Percentiles rank a stretch among this genome's conserved stretches.
phyloP scores from a whole-genome alignment of 2,888 invertebrate genomes.

The Microchrysa polita region DNA sequence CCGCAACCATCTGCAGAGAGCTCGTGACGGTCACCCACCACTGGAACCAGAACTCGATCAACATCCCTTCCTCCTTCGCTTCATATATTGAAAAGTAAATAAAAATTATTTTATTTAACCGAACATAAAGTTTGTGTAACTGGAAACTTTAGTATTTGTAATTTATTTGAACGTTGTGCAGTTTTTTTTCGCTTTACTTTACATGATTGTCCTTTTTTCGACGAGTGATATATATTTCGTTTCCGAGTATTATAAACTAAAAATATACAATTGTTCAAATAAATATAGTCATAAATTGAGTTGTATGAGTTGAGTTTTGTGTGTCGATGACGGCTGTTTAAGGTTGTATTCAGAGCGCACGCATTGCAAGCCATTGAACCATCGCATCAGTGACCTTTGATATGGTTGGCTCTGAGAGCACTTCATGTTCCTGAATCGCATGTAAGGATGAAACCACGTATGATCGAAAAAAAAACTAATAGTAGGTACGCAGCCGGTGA shows the following conservation, averaged over 20 bases:
- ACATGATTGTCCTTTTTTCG: slow-evolving; percentile 1
- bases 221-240: slow-evolving; percentile 39
- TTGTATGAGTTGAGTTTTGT: no score
- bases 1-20: neutral
- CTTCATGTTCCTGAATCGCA: no score
- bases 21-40: neutral
- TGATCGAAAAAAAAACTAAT: no score
- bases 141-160: neutral
- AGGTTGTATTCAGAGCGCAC: no score
- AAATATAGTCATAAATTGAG: slow-evolving; percentile 14
- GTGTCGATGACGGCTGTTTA: no score
- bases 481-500: no score
- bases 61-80: neutral
- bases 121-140: no score
- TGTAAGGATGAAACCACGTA: no score
- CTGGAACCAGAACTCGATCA: neutral
- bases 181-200: slow-evolving; percentile 9
- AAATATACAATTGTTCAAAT: slow-evolving; percentile 36
- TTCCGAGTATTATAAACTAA: slow-evolving; percentile 40
- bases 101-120: no score
- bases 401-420: no score
- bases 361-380: no score
- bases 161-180: slow-evolving; percentile 15
- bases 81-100: neutral
- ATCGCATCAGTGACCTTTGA: no score